Base-by-base conservation (phyloP, 1,140 invertebrate species). In the Aphaenogaster ashmeadi region DNA sequence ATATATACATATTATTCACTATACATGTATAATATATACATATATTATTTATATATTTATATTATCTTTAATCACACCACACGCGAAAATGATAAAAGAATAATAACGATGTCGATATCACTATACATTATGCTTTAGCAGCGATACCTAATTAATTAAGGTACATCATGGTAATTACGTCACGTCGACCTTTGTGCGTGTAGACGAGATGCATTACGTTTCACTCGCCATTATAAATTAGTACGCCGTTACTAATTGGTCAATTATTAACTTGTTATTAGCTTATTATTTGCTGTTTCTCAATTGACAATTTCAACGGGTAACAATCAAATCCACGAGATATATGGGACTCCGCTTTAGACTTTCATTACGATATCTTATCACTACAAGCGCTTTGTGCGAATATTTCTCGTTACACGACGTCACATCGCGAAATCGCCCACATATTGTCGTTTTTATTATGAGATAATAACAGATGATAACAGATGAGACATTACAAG, bases 111-210 rank as follows among this genome's bases (percentile, higher is more conserved):
- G 18, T 56, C 21, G 27, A 50, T 41, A 9, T 66, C 1, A 47
- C n/a, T 54, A 15, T 52, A 64, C 62, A 58, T 21, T 72, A 44
- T 36, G 33, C 27, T 64, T 67, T 67, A 15, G n/a, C 67, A 78
- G 15, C 66, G 79, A 18, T 15, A 33, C 36, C 11, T 87, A 84
- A 87, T 87, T 60, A 84, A 64, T 72, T 81, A 77, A 60, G 52
- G 50, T 58, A 13, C 52, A 11, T 41, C 36, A 38, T 41, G n/a
- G 6, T 60, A 77, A 89, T 89, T 87, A 75, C 11, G 27, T 87
- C 38, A 50, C 56, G 27, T 79, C 47, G 41, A 54, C 21, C 71
- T 83, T 62, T 36, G 44, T 21, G 18, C 8, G 18, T 38, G 56
- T 41, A 64, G 38, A 62, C 11, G 18, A 27, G 66, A n/a, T 38